Evolutionary conservation across 2,113 vertebrate species (phyloP), one percentile per base, ranked within the genome.

Genomic region (Plestiodon gilberti): DNA sequence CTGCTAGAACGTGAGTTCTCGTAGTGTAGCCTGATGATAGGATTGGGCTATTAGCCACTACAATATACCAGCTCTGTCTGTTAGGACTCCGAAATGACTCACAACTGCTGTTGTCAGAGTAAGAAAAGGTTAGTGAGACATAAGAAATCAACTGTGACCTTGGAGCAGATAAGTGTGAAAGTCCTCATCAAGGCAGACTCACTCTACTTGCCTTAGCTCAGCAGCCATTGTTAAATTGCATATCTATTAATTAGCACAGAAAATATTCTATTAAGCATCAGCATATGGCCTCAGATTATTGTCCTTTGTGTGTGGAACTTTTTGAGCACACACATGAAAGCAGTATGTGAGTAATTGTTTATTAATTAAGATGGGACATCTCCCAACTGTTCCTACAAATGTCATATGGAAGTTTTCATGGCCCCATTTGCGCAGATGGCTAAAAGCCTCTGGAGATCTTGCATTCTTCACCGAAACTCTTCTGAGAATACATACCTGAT

Each of bases 331-430:
- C 61, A 2, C 9, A 84, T 57, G 28, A 89, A 70, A 73, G 3
- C 35, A 1, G 23, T 25, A 20, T 1, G 1, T 0, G 3, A 87
- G 15, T 83, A 90, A 83, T 43, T 86, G 4, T 13, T 88, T 48
- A 25, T 67, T 89, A 87, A 90, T 91, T 87, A 77, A 87, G 90
- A n/a, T 35, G 79, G 0, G 40, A 83, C 17, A 25, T 87, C 86
- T 90, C n/a, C 85, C 10, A 59, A 38, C 84, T 61, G 81, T 15
- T 91, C 25, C 74, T 86, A 17, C 86, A 90, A 82, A 82, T 77
- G 13, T 30, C 38, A 13, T 35, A 52, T 0, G 1, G 78, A 52
- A 78, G 4, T 67, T 33, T 61, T 38, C 80, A 1, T 35, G 88
- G 13, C 59, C 15, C 6, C 85, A 65, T 61, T 75, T 48, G 71